phyloP scores from a whole-genome alignment of 1,140 invertebrate species.

The Triops cancriformis region DNA sequence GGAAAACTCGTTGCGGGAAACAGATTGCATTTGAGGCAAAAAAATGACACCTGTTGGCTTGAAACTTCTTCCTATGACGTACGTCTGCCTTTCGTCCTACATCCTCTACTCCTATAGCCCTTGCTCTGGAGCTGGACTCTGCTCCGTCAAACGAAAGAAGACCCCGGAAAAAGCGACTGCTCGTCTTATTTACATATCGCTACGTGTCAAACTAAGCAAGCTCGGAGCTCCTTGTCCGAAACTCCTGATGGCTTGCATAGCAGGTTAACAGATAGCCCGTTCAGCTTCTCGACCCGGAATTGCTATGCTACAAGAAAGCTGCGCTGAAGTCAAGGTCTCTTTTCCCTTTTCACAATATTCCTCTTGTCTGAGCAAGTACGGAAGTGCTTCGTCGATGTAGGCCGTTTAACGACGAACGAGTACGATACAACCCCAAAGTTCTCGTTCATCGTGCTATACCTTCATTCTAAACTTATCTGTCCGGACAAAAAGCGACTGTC shows the following conservation, averaged over 20 bases:
- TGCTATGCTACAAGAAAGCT: not conserved
- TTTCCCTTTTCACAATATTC: not conserved
- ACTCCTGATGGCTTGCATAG: not conserved
- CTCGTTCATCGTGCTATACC: too few relatives aligned
- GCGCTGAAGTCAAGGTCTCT: not conserved
- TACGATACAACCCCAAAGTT: too few relatives aligned
- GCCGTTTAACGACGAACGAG: not conserved
- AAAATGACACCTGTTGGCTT: conserved; percentile 5
- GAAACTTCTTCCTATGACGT: not conserved
- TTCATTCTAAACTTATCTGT: too few relatives aligned
- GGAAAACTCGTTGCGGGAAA: not conserved
- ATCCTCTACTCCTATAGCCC: not conserved
- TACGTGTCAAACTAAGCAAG: not conserved
- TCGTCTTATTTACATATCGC: conserved; percentile 7
- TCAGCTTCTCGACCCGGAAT: not conserved
- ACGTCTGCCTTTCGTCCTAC: not conserved
- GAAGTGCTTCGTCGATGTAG: not conserved
- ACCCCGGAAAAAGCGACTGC: not conserved
- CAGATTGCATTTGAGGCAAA: not conserved
- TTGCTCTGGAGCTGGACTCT: not conserved
- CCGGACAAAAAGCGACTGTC: too few relatives aligned
- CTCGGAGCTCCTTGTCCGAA: not conserved
- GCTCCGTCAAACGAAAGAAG: not conserved
- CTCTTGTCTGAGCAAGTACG: not conserved
- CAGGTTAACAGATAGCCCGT: conserved; percentile 1